Evolutionary conservation across 2,113 vertebrate genomes (phyloP).

Genomic region (Pelecanoides urinatrix): DNA sequence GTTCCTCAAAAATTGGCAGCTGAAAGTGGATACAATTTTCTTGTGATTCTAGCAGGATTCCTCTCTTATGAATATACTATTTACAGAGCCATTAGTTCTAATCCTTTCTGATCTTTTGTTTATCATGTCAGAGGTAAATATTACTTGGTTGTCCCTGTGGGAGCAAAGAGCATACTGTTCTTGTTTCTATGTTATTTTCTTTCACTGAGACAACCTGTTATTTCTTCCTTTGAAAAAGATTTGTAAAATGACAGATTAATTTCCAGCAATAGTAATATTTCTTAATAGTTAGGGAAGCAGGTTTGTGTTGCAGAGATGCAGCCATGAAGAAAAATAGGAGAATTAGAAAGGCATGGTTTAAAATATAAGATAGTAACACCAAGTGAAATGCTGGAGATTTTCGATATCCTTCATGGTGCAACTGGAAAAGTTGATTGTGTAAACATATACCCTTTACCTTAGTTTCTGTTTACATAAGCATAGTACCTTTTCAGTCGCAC

Average conservation of each 20-base stretch:
- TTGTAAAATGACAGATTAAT: slow-evolving; percentile 69
- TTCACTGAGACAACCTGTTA: slow-evolving; percentile 65
- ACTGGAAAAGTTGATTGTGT: neutral
- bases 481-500: neutral
- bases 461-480: neutral
- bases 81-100: slow-evolving; percentile 67
- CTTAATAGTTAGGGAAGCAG: slow-evolving; percentile 49
- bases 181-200: slow-evolving; percentile 1
- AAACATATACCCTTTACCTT: neutral
- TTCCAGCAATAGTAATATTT: slow-evolving; percentile 60
- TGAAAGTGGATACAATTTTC: slow-evolving; percentile 53
- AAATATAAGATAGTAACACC: slow-evolving; percentile 39
- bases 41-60: slow-evolving; percentile 39
- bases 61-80: slow-evolving; percentile 38
- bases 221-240: slow-evolving; percentile 67
- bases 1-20: slow-evolving; percentile 30
- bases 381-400: neutral
- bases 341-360: slow-evolving; percentile 45
- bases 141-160: slow-evolving; percentile 49
- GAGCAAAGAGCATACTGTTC: slow-evolving; percentile 26
- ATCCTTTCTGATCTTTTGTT: slow-evolving; percentile 71
- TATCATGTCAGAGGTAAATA: slow-evolving; percentile 72
- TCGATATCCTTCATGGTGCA: neutral
- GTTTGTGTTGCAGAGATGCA: neutral
- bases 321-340: slow-evolving; percentile 47